Conservation (phyloP, 2,113 vertebrate genomes). For the Ailurus styani region DNA sequence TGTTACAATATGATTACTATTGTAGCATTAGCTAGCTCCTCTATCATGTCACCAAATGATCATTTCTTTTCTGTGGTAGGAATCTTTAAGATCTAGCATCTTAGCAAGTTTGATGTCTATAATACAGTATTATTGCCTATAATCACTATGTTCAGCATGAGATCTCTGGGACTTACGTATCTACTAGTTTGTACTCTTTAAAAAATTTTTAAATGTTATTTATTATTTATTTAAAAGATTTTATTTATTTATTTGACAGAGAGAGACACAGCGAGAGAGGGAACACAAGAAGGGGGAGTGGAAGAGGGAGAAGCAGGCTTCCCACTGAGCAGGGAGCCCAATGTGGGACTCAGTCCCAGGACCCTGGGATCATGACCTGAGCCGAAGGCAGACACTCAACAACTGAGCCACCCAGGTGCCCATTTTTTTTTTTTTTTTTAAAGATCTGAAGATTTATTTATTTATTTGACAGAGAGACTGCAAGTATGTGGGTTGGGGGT, state of each 20-base stretch:
- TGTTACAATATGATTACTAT: not conserved
- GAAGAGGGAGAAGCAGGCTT: no score
- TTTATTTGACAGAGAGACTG: not conserved
- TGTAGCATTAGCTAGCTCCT: not conserved
- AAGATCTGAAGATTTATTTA: not conserved
- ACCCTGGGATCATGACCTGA: no score
- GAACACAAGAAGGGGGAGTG: no score
- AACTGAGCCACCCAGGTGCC: no score
- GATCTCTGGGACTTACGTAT: not conserved
- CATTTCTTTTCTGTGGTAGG: not conserved
- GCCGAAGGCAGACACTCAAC: no score
- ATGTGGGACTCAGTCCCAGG: no score
- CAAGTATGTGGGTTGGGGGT: not conserved
- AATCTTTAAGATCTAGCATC: not conserved
- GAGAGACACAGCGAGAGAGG: no score
- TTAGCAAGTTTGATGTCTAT: not conserved
- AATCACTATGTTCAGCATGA: not conserved
- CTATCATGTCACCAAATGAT: not conserved
- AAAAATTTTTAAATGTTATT: no score
- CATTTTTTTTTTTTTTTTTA: no score
- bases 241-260: not conserved
- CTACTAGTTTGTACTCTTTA: not conserved
- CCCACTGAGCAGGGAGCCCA: no score
- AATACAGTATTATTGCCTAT: not conserved
- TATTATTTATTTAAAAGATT: no score